Evolutionary conservation across 2,888 invertebrate species (phyloP).

Genomic region (Macrophya annulata): DNA sequence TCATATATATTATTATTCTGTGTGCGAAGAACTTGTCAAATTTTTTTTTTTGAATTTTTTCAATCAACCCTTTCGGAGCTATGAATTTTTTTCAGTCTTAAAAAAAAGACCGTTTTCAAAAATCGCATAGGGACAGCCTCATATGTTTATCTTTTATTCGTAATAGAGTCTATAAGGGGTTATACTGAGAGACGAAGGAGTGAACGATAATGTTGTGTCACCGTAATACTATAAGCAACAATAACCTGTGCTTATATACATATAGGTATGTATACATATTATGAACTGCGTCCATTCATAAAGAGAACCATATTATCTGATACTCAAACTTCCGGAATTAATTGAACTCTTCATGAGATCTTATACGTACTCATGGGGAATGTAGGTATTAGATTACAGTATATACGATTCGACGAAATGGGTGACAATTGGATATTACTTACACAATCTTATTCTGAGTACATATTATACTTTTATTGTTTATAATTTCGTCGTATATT

Average conservation of each 20-base stretch:
- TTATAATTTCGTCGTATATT: neutral
- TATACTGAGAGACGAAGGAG: neutral
- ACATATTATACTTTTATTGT: neutral
- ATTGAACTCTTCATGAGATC: neutral
- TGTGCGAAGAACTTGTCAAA: no score
- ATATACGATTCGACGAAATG: neutral
- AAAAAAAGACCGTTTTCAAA: no score
- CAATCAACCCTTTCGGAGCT: no score
- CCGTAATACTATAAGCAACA: neutral
- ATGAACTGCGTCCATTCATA: neutral
- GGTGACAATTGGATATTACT: neutral
- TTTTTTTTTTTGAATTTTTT: no score
- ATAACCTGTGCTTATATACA: neutral
- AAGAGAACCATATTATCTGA: neutral
- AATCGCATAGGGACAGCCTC: no score
- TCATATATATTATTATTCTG: no score
- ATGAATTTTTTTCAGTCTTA: no score
- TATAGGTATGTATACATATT: no score
- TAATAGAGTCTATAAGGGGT: neutral
- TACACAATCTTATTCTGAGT: neutral
- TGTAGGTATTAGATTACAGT: neutral
- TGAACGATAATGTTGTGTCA: constrained; percentile 30
- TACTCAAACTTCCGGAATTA: neutral
- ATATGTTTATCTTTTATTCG: no score
- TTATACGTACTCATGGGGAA: neutral